Evolutionary conservation across 2,797 vertebrate genomes (phyloP).

Genomic region (Enoplosus armatus): DNA sequence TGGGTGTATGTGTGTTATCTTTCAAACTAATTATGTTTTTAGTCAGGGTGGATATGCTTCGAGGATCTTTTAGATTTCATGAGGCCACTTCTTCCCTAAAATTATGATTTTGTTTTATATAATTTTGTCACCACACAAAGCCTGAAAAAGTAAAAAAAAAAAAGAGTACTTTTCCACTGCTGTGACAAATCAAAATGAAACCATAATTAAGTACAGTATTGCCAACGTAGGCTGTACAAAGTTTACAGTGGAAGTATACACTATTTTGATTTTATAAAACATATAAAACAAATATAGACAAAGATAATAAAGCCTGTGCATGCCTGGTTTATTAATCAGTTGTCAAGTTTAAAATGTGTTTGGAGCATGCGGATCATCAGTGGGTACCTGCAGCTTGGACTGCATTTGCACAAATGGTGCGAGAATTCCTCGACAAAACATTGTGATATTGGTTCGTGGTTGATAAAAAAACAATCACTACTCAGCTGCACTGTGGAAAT

Average conservation of each 20-base stretch:
- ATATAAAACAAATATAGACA: no score
- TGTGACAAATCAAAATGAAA: neutral
- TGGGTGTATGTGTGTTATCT: slow-evolving; percentile 44
- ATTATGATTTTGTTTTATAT: neutral
- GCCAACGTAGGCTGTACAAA: neutral
- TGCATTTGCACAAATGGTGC: no score
- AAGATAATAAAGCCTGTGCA: no score
- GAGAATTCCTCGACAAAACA: neutral
- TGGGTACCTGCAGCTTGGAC: no score
- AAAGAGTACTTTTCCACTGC: no score
- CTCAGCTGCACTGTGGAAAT: neutral
- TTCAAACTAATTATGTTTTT: slow-evolving; percentile 34
- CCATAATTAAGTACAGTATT: neutral
- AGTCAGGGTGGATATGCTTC: neutral
- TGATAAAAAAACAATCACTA: neutral
- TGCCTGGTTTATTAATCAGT: neutral
- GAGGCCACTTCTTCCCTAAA: neutral
- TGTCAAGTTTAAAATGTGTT: neutral
- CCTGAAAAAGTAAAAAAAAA: neutral
- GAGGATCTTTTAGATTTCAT: slow-evolving; percentile 20
- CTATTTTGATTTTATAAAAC: no score
- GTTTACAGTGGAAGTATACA: neutral
- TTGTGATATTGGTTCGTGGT: neutral
- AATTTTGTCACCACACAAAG: neutral
- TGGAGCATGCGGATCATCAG: neutral